Evolutionary conservation across 1,140 invertebrate genomes (phyloP).

Genomic region (Cardiocondyla obscurior): DNA sequence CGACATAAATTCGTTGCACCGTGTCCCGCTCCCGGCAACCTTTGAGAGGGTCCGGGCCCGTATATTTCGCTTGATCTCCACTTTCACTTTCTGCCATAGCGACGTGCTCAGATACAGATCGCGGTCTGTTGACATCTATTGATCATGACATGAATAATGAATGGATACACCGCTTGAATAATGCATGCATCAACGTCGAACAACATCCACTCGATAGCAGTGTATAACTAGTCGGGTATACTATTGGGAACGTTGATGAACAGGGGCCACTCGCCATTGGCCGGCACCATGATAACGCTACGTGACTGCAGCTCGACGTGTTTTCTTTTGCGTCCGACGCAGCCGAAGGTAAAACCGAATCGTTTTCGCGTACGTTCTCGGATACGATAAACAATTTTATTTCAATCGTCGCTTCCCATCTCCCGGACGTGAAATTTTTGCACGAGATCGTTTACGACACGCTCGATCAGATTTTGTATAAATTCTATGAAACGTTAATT

Average conservation of each 20-base stretch:
- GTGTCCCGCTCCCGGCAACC: neutral
- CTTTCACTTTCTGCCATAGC: constrained; percentile 68
- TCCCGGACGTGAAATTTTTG: neutral
- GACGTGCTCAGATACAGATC: constrained; percentile 73
- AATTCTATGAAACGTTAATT: neutral
- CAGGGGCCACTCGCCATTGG: constrained; percentile 33
- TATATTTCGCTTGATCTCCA: constrained; percentile 49
- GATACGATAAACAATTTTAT: neutral
- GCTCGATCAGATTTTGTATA: neutral
- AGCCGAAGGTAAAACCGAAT: neutral
- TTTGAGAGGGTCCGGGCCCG: constrained; percentile 21
- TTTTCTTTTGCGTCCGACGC: constrained; percentile 5
- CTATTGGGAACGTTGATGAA: constrained; percentile 63
- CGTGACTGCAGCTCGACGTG: constrained; percentile 7
- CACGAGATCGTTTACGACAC: neutral
- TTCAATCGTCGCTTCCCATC: neutral
- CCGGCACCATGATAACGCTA: constrained; percentile 24
- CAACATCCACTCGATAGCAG: constrained; percentile 69
- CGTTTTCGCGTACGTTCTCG: neutral
- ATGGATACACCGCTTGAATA: constrained; percentile 76
- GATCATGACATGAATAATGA: constrained; percentile 79
- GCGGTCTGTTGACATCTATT: constrained; percentile 76
- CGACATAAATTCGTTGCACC: constrained; percentile 15
- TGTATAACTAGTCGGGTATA: constrained; percentile 61
- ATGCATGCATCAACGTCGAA: constrained; percentile 76